A percentile compares a stretch with the other conserved stretches of the same genome.
Evolutionary conservation across 2,888 invertebrate species (phyloP).

Genomic region (Eupithecia centaureata): DNA sequence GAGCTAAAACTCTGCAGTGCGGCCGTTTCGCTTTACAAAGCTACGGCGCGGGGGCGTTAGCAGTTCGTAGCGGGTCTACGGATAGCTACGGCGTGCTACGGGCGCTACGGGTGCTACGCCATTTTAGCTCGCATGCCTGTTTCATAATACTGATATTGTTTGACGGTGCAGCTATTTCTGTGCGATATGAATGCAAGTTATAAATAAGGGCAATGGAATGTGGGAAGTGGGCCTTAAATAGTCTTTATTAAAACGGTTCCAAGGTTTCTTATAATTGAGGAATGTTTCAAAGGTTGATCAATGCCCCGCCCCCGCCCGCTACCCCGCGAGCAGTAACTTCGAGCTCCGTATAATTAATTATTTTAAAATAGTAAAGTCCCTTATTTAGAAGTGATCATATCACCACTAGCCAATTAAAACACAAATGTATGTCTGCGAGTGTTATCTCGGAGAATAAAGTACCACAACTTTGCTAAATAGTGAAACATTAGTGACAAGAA

Average conservation of each 20-base stretch:
- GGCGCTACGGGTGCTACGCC: constrained; percentile 23
- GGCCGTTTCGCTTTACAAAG: neutral
- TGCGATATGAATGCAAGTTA: neutral
- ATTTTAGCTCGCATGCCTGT: neutral
- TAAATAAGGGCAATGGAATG: neutral
- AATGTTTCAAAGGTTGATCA: neutral
- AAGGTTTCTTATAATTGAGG: neutral
- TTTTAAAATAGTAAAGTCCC: too few relatives aligned
- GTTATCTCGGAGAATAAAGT: too few relatives aligned
- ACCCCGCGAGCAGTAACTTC: too few relatives aligned
- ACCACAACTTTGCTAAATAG: too few relatives aligned
- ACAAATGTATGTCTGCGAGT: too few relatives aligned
- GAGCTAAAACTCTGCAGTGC: neutral
- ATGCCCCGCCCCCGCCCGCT: too few relatives aligned
- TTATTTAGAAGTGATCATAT: too few relatives aligned
- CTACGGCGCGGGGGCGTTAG: constrained; percentile 14
- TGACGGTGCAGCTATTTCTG: neutral
- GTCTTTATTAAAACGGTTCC: neutral
- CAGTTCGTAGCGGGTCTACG: constrained; percentile 13
- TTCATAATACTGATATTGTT: neutral
- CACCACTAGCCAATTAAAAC: too few relatives aligned
- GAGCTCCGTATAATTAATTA: too few relatives aligned
- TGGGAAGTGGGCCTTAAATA: neutral
- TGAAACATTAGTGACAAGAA: too few relatives aligned
- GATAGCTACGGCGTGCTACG: constrained; percentile 20